phyloP scores from a whole-genome alignment of 2,113 vertebrate species.

The Holacanthus passer region DNA sequence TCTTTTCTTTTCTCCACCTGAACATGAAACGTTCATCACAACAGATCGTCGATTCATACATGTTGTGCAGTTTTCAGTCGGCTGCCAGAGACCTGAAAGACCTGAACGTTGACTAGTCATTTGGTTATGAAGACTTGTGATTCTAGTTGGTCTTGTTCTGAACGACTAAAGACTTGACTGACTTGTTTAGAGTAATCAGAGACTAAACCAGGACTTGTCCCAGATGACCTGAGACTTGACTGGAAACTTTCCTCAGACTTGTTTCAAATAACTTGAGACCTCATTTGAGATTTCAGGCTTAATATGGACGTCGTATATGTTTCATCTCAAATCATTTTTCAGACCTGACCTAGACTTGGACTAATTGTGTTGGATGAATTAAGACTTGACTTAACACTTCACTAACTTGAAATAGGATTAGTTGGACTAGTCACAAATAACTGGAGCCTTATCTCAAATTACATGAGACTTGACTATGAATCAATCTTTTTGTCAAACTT shows the following conservation, averaged over 20 bases:
- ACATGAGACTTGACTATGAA: neutral
- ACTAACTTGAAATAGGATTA: no score
- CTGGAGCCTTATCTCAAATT: neutral
- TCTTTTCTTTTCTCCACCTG: conserved; percentile 78
- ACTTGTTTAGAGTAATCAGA: no score
- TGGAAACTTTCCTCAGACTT: no score
- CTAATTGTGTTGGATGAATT: neutral
- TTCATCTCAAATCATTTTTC: neutral
- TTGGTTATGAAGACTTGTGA: neutral
- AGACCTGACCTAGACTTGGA: neutral
- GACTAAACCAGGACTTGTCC: no score
- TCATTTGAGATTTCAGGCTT: no score
- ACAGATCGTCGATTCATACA: neutral
- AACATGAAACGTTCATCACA: neutral
- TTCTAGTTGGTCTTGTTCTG: neutral
- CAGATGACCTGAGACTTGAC: neutral
- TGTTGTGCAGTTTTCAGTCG: no score
- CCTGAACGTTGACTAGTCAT: no score
- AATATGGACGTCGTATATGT: neutral
- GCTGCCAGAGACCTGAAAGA: neutral
- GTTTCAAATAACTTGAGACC: neutral
- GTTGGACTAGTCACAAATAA: no score
- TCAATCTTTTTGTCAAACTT: no score
- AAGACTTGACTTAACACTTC: neutral
- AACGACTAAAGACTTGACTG: neutral